Conservation (phyloP, 2,113 vertebrate genomes). For the Loxodonta africana region DNA sequence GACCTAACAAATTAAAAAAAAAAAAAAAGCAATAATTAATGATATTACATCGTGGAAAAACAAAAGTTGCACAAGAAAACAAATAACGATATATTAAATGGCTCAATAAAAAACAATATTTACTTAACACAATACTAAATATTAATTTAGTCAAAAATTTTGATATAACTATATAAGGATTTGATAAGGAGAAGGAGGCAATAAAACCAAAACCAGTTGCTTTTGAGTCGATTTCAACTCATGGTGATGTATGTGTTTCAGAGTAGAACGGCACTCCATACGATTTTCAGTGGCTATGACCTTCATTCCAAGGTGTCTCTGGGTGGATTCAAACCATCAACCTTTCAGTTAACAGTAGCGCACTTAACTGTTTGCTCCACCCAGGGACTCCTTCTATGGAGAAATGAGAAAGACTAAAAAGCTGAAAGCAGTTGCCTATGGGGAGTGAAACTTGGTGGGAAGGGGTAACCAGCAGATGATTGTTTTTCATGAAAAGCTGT, state of each 20-base stretch:
- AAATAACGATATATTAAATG: neutral
- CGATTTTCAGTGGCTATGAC: neutral
- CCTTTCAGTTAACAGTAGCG: neutral
- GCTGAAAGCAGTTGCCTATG: neutral
- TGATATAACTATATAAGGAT: neutral
- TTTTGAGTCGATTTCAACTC: neutral
- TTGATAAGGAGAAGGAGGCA: neutral
- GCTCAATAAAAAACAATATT: constrained; percentile 10
- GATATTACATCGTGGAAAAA: neutral
- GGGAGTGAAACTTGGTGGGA: neutral
- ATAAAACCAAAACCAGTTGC: neutral
- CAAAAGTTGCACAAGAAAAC: neutral
- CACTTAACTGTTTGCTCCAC: neutral
- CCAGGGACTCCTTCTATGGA: neutral
- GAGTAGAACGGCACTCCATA: neutral
- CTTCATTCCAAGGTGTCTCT: neutral
- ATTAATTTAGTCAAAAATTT: constrained; percentile 44
- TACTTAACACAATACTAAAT: constrained; percentile 6
- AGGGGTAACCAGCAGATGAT: neutral
- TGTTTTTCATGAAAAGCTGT: constrained; percentile 33
- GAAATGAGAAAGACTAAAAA: constrained; percentile 10
- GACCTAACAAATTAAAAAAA: neutral
- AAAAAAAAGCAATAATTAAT: neutral
- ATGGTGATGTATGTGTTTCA: neutral
- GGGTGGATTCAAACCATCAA: neutral